Conservation (phyloP, 2,797 vertebrate species). For the Echeneis naucrates region DNA sequence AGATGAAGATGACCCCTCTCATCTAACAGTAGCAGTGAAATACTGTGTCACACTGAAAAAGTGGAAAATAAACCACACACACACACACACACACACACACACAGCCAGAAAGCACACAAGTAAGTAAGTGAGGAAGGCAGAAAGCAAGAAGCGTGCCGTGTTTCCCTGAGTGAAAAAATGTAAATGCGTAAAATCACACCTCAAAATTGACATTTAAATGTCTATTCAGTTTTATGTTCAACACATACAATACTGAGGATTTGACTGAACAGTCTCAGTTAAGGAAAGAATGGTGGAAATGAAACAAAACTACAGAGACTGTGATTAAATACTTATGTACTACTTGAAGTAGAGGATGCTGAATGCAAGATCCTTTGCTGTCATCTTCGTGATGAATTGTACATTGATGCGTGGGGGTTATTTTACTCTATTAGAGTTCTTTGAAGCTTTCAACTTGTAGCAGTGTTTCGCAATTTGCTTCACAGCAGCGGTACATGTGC, state of each 20-base stretch:
- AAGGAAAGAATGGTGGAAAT: not conserved
- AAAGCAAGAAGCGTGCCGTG: not conserved
- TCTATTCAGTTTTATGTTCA: not conserved
- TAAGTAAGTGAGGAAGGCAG: not conserved
- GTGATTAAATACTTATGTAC: not conserved
- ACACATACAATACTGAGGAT: not conserved
- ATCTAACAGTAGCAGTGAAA: constrained; percentile 34
- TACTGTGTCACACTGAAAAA: constrained; percentile 5
- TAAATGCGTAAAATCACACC: not conserved
- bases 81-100: not conserved
- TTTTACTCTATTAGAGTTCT: constrained; percentile 16
- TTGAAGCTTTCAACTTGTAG: constrained; percentile 21
- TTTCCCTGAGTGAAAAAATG: not conserved
- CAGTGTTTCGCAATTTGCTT: constrained; percentile 33
- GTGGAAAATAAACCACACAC: not conserved
- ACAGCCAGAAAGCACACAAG: not conserved
- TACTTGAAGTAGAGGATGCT: not conserved
- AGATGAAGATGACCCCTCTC: constrained; percentile 43
- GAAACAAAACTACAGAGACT: not conserved
- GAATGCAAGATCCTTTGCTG: not conserved
- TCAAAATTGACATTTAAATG: not conserved
- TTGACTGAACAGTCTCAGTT: no score
- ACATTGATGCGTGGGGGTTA: not conserved
- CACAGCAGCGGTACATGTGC: constrained; percentile 33
- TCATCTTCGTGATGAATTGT: constrained; percentile 2